A percentile compares a stretch with the other conserved stretches of the same genome.
phyloP scores from a whole-genome alignment of 2,888 invertebrate genomes.

The Prenolepis imparis region DNA sequence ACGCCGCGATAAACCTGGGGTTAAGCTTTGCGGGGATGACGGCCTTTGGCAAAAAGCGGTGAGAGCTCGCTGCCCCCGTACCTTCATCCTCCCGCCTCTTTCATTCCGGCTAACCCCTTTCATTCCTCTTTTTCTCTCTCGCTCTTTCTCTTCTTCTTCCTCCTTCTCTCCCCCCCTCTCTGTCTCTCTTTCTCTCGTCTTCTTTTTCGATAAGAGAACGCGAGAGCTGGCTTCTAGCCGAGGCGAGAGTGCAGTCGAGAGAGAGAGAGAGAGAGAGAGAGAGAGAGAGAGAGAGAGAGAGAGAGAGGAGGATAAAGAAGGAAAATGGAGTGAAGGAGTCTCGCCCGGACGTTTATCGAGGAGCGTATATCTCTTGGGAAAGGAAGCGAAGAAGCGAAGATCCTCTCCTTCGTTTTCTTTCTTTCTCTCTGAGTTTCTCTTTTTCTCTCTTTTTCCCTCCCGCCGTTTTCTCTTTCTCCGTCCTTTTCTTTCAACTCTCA shows the following conservation, averaged over 20 bases:
- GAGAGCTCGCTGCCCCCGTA: constrained; percentile 55
- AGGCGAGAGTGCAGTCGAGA: constrained; percentile 49
- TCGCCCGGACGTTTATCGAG: constrained; percentile 65
- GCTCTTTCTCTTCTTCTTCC: constrained; percentile 20
- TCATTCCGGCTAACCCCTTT: constrained; percentile 61
- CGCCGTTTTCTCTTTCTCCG: neutral
- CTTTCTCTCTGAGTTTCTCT: neutral
- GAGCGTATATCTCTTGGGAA: constrained; percentile 59
- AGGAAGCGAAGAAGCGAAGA: constrained; percentile 58
- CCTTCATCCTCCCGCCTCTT: constrained; percentile 33
- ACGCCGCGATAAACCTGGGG: constrained; percentile 80
- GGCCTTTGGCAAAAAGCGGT: constrained; percentile 79
- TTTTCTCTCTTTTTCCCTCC: neutral
- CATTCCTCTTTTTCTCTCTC: constrained; percentile 50
- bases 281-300: constrained; percentile 27
- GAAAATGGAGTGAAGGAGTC: constrained; percentile 57
- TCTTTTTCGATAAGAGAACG: constrained; percentile 33
- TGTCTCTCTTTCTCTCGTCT: neutral
- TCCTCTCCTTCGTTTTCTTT: neutral
- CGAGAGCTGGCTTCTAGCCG: constrained; percentile 54
- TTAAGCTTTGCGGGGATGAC: constrained; percentile 80
- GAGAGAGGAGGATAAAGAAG: constrained; percentile 1
- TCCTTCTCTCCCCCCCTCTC: constrained; percentile 26
- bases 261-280: constrained; percentile 20
- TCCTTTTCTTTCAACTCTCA: neutral